Percentiles rank a stretch among this genome's conserved stretches.
Conservation (phyloP, 2,888 invertebrate genomes). For the Limnephilus lunatus region DNA sequence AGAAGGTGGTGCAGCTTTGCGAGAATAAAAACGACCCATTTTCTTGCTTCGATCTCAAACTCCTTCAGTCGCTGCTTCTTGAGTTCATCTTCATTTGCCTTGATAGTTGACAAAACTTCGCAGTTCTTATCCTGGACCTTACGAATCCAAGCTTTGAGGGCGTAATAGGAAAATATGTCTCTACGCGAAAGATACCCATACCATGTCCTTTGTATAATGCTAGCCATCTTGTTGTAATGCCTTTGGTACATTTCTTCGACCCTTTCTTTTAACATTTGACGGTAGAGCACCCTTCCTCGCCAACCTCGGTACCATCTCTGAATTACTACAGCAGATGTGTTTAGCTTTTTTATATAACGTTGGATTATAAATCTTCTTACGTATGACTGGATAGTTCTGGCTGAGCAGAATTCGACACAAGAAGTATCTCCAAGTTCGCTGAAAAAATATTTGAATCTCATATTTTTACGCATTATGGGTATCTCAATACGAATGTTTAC, state of each 20-base stretch:
- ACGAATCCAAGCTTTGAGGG: slow-evolving; percentile 57
- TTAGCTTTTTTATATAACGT: slow-evolving; percentile 67
- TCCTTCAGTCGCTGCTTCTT: slow-evolving; percentile 60
- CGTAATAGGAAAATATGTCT: slow-evolving; percentile 59
- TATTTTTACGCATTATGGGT: not conserved
- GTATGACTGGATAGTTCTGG: slow-evolving; percentile 69
- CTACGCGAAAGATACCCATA: slow-evolving; percentile 68
- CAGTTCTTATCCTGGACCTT: slow-evolving; percentile 51
- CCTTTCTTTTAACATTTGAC: slow-evolving; percentile 42
- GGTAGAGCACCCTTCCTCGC: slow-evolving; percentile 66
- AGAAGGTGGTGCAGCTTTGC: slow-evolving; percentile 71
- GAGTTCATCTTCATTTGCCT: slow-evolving; percentile 30
- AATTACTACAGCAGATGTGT: slow-evolving; percentile 68
- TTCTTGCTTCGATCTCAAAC: slow-evolving; percentile 67
- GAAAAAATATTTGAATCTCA: slow-evolving; percentile 17
- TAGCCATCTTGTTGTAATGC: slow-evolving; percentile 68
- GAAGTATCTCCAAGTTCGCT: not conserved
- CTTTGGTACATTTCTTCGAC: slow-evolving; percentile 66
- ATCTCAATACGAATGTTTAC: not conserved
- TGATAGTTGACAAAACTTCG: slow-evolving; percentile 46
- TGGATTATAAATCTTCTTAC: slow-evolving; percentile 69
- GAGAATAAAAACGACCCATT: slow-evolving; percentile 69
- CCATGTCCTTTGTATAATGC: slow-evolving; percentile 70
- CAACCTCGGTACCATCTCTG: slow-evolving; percentile 70
- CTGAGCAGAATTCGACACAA: slow-evolving; percentile 67